Conservation (phyloP, 2,888 invertebrate species). For the Leucophora obtusa region DNA sequence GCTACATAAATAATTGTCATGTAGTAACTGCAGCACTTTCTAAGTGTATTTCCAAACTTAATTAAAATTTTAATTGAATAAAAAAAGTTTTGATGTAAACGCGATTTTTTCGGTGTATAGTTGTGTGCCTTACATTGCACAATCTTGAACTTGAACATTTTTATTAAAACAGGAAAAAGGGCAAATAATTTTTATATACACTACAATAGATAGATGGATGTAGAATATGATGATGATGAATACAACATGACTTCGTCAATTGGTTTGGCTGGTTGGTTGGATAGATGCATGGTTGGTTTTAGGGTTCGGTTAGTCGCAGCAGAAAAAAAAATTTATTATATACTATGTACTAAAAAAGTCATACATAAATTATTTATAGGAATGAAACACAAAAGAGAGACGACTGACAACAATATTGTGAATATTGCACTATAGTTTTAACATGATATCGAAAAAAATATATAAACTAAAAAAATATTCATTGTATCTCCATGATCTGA, state of each 20-base stretch:
- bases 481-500: constrained; percentile 20
- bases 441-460: constrained; percentile 30
- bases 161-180: not conserved
- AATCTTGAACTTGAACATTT: not conserved
- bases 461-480: constrained; percentile 22
- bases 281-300: constrained; percentile 27
- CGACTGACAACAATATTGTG: constrained; percentile 34
- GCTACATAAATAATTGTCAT: no score
- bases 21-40: no score
- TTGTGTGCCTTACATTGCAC: not conserved
- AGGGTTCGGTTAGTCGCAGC: constrained; percentile 26
- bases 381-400: constrained; percentile 23
- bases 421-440: constrained; percentile 29
- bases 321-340: not conserved
- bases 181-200: constrained; percentile 1
- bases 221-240: constrained; percentile 49
- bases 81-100: no score
- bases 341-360: constrained; percentile 6
- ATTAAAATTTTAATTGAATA: no score
- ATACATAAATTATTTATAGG: constrained; percentile 55
- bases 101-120: no score
- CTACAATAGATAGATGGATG: constrained; percentile 4
- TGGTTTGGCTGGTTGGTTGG: constrained; percentile 30
- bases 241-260: constrained; percentile 55
- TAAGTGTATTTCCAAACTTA: no score